These are phyloP conservation scores for Chunga burmeisteri DNA, from an alignment of 2,113 vertebrate genomes.

Conservation along the genomic window DNA sequence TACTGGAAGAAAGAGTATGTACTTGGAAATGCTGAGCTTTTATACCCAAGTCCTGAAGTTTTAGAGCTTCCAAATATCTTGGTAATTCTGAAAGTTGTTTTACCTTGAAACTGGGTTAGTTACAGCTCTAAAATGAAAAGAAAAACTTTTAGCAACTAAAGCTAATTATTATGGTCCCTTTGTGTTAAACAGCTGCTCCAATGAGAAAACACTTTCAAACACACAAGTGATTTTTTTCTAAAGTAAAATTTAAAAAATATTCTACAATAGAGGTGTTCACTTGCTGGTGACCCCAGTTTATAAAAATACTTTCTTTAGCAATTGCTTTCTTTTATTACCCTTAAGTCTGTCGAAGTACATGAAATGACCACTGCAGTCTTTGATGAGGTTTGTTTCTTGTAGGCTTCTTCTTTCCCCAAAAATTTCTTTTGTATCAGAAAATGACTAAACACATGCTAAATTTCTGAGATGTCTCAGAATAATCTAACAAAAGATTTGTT, in stretches of 20 bases:
- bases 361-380: background rate
- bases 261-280: background rate
- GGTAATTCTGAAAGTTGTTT: constrained; percentile 50
- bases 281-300: background rate
- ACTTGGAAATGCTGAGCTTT: constrained; percentile 56
- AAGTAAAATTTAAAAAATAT: background rate
- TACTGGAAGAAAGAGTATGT: constrained; percentile 12
- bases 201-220: background rate
- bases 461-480: background rate
- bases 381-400: background rate
- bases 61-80: constrained; percentile 61
- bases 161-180: background rate
- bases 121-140: constrained; percentile 47
- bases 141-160: background rate
- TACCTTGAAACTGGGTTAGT: constrained; percentile 60
- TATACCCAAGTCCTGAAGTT: constrained; percentile 61
- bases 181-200: background rate
- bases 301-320: background rate
- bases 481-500: background rate
- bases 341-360: background rate
- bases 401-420: background rate
- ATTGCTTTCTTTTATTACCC: background rate
- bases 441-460: background rate
- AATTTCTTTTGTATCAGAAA: background rate
- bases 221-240: background rate